These are phyloP conservation scores for Sternarchorhynchus goeldii DNA, from an alignment of 2,797 vertebrate species.

Conservation along the genomic window DNA sequence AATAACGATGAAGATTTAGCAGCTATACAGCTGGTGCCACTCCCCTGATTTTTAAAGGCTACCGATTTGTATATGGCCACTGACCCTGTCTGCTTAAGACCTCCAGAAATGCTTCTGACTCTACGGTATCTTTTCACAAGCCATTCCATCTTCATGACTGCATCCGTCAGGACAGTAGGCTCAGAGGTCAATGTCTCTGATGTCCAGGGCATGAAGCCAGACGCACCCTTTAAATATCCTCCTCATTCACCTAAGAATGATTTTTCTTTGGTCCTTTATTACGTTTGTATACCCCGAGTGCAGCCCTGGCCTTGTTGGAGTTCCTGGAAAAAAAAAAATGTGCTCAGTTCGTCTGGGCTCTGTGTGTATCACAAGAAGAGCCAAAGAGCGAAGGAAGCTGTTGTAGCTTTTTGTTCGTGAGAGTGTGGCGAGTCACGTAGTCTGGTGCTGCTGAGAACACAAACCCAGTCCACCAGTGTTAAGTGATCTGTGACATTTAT, in stretches of 20 bases:
- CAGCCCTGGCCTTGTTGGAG: not conserved
- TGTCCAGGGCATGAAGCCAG: conserved; percentile 17
- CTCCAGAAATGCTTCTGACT: conserved; percentile 46
- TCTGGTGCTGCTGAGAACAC: not conserved
- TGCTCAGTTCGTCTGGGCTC: not conserved
- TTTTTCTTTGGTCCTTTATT: not conserved
- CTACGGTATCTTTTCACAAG: conserved; percentile 25
- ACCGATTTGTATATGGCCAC: conserved; percentile 59
- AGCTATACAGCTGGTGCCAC: conserved; percentile 60
- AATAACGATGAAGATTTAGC: conserved; percentile 34
- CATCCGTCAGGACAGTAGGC: not conserved
- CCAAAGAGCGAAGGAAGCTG: not conserved
- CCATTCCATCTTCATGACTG: conserved; percentile 9
- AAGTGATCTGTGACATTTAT: not conserved
- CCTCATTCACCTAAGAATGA: not conserved
- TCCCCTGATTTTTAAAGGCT: conserved; percentile 53
- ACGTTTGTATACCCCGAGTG: not conserved
- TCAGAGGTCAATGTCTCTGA: not conserved
- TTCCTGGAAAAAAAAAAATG: conserved; percentile 26
- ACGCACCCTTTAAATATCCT: conserved; percentile 19
- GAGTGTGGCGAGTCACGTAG: not conserved
- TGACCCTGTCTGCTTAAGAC: conserved; percentile 57
- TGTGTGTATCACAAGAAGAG: not conserved
- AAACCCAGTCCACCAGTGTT: no score
- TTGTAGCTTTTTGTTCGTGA: not conserved